Evolutionary conservation across 2,797 vertebrate species (phyloP), one percentile per base, ranked within the genome.

Genomic region (Arctocebus calabarensis): DNA sequence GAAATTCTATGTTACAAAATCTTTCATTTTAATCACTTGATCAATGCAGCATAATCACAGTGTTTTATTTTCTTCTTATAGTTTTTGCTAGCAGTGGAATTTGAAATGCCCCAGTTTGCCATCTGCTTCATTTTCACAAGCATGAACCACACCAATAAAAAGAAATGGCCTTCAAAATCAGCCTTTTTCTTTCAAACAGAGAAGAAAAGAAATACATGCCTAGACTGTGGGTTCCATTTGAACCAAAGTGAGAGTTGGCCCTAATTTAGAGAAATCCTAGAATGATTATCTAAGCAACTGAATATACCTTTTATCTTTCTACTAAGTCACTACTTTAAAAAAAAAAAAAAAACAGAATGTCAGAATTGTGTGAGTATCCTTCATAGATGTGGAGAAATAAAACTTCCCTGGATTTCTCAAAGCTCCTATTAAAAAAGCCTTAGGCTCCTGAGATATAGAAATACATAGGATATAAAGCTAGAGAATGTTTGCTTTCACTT

Each of bases 121-220:
- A 97, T 96, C 96, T 96, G 97, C 92, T 93, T 78, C 88, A 55
- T 70, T 83, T 94, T 85, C 82, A 87, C 45, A 92, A 77, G 91
- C 57, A 87, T 93, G 84, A 95, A n/a, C 27, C 61, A 91, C 8
- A 79, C 74, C 90, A 95, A 55, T 78, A 88, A 90, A 96, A 91
- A 86, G 77, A 83, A 96, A 64, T 32, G 32, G 82, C 16, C 82
- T 96, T 90, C 64, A 75, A 94, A 90, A 70, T 52, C 73, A 70
- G 48, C 23, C 59, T 57, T 91, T 94, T 95, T 88, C 52, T 68
- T 48, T 73, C 43, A 45, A 34, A 84, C 25, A 61, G 52, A 90
- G 64, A 73, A 17, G 45, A 64, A 78, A 91, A 88, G 37, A 92
- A 89, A 84, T 45, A 11, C 1, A 19, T 37, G 81, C 62, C 64